A percentile compares a stretch with the other conserved stretches of the same genome.
Conservation (phyloP, 1,140 invertebrate species). For the Drepana arcuata region DNA sequence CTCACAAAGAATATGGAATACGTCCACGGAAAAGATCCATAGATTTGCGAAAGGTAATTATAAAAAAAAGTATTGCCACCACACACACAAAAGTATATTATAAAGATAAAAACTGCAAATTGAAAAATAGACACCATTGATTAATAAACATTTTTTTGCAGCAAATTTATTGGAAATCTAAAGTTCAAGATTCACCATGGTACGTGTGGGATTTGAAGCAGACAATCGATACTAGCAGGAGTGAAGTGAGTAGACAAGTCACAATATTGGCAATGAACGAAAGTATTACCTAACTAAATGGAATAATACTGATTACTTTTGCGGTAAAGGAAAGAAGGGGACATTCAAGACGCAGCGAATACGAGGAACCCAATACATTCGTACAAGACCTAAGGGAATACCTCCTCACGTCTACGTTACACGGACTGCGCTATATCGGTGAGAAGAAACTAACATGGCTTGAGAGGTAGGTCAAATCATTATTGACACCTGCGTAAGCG, state of each 20-base stretch:
- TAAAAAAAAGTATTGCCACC: too few species aligned
- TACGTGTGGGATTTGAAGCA: constrained; percentile 39
- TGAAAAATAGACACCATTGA: constrained; percentile 18
- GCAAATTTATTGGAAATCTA: constrained; percentile 36
- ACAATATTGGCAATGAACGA: too few species aligned
- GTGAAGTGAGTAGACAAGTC: constrained; percentile 30
- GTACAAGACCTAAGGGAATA: constrained; percentile 71
- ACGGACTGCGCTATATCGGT: constrained; percentile 84
- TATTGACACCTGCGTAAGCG: too few species aligned
- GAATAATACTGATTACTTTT: too few species aligned
- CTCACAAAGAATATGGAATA: constrained; percentile 14
- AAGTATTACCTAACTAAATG: too few species aligned
- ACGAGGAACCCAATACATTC: too few species aligned
- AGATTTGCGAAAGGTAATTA: too few species aligned
- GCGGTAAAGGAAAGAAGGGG: too few species aligned
- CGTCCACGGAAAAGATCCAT: constrained; percentile 13
- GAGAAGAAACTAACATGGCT: constrained; percentile 76
- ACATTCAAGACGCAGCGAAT: too few species aligned
- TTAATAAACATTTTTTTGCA: constrained; percentile 8
- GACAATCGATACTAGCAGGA: constrained; percentile 28
- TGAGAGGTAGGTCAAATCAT: constrained; percentile 79
- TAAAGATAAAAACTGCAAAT: too few species aligned
- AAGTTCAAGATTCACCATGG: constrained; percentile 35
- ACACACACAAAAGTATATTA: too few species aligned
- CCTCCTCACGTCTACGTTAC: constrained; percentile 77